Evolutionary conservation across 2,113 vertebrate genomes (phyloP).

Genomic region (Microcebus griseorufus): DNA sequence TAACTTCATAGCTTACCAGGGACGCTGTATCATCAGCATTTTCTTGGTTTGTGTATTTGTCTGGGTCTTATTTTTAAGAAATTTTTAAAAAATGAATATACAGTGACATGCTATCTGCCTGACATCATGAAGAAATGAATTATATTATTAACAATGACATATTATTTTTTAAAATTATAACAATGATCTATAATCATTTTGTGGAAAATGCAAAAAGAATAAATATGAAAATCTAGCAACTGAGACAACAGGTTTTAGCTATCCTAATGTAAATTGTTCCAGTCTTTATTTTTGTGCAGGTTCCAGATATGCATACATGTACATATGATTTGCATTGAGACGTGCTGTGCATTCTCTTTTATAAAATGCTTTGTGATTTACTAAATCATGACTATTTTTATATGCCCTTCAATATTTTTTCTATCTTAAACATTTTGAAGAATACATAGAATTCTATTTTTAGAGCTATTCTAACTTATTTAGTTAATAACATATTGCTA

Average conservation of each 20-base stretch:
- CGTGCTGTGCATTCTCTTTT: neutral
- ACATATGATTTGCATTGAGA: neutral
- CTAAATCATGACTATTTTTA: neutral
- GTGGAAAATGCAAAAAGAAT: neutral
- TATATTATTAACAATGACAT: neutral
- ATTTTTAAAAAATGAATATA: constrained; percentile 49
- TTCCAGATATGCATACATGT: accelerated
- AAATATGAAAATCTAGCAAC: neutral
- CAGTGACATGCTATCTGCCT: neutral
- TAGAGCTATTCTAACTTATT: neutral
- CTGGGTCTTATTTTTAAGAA: constrained; percentile 58
- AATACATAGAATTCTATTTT: neutral
- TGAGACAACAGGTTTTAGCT: neutral
- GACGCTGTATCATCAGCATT: constrained; percentile 65
- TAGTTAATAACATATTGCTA: neutral
- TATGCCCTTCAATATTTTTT: neutral
- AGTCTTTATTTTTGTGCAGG: neutral
- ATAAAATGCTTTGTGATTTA: neutral
- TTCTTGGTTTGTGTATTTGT: constrained; percentile 70
- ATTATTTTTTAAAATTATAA: neutral
- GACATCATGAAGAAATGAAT: neutral
- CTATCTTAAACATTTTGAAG: neutral
- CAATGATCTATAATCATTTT: neutral
- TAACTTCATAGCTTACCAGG: constrained; percentile 56
- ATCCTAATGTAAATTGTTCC: neutral